Base-by-base conservation (phyloP, 2,113 vertebrate species). In the Rhinogobius similis region DNA sequence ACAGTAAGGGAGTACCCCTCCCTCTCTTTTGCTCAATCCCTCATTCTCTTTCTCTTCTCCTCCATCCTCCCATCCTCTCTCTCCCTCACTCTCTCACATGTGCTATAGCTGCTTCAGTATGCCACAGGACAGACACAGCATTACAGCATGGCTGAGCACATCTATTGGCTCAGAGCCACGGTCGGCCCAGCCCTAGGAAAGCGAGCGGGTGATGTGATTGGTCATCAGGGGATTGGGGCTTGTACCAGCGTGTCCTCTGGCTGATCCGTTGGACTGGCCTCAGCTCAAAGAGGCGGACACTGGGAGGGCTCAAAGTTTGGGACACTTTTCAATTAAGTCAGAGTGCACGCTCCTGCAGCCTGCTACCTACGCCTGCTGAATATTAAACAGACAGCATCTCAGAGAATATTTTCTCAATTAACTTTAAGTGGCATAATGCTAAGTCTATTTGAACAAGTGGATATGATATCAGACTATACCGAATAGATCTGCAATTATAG, bases 111-210 rank as follows among this genome's bases (percentile, higher is more conserved):
- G 73, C 73, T 88, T 85, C 85, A 81, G 81, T 69, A 72, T 71
- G 80, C 78, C 75, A 84, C 86, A 75, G 87, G 85, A 89, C 73
- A 86, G 85, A 82, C 76, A 82, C 85, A 74, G 85, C 77, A 80
- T 83, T 86, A 90, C 74, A 78, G 83, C 84, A 85, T 61, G 67
- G 78, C 74, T 78, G 68, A 84, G 82, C 74, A 82, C 82, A 86
- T 90, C 87, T 72, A 88, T 87, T 92, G 90, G 93, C 86, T 82
- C 59, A 36, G 39, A 79, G 84, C 83, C 89, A 91, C 68, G 0
- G 62, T 56, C 86, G 74, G 88, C 82, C 85, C 89, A 59, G 76
- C 82, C 85, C 86, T 77, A 41, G 68, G 70, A 81, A 76, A 72
- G 78, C 79, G 75, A 76, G 70, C 73, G 70, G 78, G 75, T 78